These are phyloP conservation scores for Phaethon lepturus DNA, from an alignment of 2,113 vertebrate genomes.

Conservation along the genomic window DNA sequence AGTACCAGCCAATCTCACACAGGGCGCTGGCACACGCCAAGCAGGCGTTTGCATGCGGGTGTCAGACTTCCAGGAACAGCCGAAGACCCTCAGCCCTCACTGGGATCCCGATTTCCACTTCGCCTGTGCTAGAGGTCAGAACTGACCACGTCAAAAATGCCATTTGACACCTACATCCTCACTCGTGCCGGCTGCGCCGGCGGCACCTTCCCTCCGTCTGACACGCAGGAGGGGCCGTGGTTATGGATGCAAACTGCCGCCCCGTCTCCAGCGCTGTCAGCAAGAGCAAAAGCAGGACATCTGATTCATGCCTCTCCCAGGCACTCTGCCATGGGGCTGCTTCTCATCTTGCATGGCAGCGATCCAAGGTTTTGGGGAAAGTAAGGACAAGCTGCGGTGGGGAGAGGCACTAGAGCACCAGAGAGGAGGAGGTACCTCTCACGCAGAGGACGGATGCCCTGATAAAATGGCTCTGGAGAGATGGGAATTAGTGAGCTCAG, in stretches of 20 bases:
- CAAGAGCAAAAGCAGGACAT: not conserved
- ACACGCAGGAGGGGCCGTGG: fast-evolving
- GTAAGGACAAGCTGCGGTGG: not conserved
- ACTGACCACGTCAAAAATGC: not conserved
- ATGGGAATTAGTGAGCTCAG: not conserved
- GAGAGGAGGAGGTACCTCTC: not conserved
- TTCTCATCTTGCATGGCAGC: not conserved
- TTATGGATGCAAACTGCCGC: not conserved
- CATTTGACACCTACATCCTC: not conserved
- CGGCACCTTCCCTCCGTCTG: not conserved
- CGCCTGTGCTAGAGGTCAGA: not conserved
- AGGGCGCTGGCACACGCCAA: not conserved
- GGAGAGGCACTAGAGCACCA: not conserved
- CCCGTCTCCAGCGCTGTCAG: fast-evolving
- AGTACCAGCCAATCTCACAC: not conserved
- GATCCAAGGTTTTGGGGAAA: not conserved
- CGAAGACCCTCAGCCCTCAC: not conserved
- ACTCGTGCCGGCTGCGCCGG: not conserved
- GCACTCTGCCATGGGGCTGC: not conserved
- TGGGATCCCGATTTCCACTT: not conserved
- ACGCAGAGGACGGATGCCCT: not conserved
- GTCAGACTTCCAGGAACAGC: not conserved
- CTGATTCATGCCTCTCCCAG: not conserved
- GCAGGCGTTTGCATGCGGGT: not conserved
- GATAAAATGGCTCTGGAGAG: not conserved